Base-by-base conservation (phyloP, 1,140 invertebrate genomes). In the Aphelenchoides besseyi region DNA sequence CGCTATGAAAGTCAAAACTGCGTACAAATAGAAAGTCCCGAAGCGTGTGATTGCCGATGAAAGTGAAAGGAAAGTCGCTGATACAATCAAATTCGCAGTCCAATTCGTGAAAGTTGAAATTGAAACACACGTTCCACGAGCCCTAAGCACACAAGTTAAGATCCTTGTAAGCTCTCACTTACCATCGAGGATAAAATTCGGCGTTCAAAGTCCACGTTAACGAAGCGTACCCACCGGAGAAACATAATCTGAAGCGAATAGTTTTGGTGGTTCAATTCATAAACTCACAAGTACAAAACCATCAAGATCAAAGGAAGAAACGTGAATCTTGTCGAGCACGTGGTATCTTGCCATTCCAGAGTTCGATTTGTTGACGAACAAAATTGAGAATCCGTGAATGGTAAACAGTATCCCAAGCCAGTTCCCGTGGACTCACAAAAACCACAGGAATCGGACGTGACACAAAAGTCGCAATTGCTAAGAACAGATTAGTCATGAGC, bases 121-220 rank as follows among this genome's bases (percentile, higher is more conserved):
- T 23, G 88, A 85, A 66, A 86, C 88, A 36, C 88, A 88, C 0
- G 87, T 86, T 70, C 87, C 85, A 59, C 89, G 80, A 26, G 71
- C 71, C 89, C 89, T 89, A 18, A 88, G 78, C n/a, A n/a, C n/a
- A n/a, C n/a, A n/a, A n/a, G n/a, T n/a, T n/a, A n/a, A n/a, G n/a
- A n/a, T n/a, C n/a, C n/a, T n/a, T n/a, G n/a, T n/a, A n/a, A n/a
- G n/a, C n/a, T n/a, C n/a, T n/a, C n/a, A n/a, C n/a, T n/a, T n/a
- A n/a, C n/a, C n/a, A n/a, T n/a, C n/a, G n/a, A 5, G 89, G 89
- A 79, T 88, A 89, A 41, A 89, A 89, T 80, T 89, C 89, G 16
- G 88, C 88, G 77, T 89, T 89, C n/a, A 89, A 87, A 2, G 88
- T 88, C 89, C 89, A 89, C 35, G 89, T 89, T 86, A 89, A 88